Percentiles rank a stretch among this genome's conserved stretches.
These are phyloP conservation scores for Channallabes apus DNA, from an alignment of 2,797 vertebrate genomes.

Conservation along the genomic window DNA sequence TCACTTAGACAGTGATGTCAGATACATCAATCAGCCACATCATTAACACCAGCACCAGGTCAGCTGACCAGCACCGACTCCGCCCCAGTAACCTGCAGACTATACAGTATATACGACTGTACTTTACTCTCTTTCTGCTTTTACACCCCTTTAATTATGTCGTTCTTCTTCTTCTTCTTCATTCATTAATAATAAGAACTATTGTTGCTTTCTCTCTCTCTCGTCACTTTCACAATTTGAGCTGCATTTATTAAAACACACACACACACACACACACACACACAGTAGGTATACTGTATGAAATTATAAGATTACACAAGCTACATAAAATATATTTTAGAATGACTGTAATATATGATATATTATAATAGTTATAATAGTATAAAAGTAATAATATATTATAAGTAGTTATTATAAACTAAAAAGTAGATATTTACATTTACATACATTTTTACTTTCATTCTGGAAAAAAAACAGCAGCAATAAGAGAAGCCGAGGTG, in stretches of 20 bases:
- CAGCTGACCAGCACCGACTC: too few species aligned
- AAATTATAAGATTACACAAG: too few species aligned
- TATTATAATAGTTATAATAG: not conserved
- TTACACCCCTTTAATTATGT: not conserved
- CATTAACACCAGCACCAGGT: too few species aligned
- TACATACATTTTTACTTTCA: not conserved
- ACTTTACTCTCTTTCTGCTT: not conserved
- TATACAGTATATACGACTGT: too few species aligned
- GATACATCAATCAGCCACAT: not conserved
- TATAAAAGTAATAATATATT: not conserved
- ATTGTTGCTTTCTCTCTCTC: not conserved
- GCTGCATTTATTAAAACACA: not conserved
- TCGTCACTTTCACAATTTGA: not conserved
- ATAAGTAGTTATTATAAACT: too few species aligned
- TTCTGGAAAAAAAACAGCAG: not conserved
- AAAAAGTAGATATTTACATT: too few species aligned
- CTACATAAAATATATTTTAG: not conserved
- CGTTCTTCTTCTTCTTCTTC: not conserved
- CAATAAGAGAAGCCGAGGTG: not conserved
- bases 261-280: not conserved
- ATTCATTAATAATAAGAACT: not conserved
- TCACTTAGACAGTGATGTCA: not conserved
- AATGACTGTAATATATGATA: not conserved
- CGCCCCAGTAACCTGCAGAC: too few species aligned
- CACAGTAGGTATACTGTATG: not conserved